These are phyloP conservation scores for Antheraea yamamai DNA, from an alignment of 2,888 invertebrate genomes.

Conservation along the genomic window DNA sequence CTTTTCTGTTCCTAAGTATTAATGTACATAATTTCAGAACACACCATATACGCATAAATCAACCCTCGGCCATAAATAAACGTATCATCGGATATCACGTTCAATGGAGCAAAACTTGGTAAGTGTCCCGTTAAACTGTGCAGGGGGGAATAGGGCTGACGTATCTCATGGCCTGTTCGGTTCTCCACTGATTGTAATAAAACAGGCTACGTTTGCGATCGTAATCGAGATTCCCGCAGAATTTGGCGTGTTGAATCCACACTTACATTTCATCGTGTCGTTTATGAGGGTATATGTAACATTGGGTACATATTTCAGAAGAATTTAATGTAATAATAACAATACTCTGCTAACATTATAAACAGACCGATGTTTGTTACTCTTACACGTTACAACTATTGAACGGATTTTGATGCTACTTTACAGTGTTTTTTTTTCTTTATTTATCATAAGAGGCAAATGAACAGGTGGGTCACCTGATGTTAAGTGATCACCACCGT, in stretches of 20 bases:
- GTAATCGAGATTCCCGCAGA: not conserved
- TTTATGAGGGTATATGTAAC: not conserved
- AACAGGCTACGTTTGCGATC: not conserved
- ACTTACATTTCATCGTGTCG: not conserved
- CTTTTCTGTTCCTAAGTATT: not conserved
- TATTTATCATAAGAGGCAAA: too few species aligned
- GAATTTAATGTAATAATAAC: not conserved
- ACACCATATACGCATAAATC: not conserved
- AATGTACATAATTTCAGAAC: not conserved
- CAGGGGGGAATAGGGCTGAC: not conserved
- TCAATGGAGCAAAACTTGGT: slow-evolving; percentile 9
- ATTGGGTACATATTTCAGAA: not conserved
- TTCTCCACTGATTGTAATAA: not conserved
- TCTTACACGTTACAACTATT: too few species aligned
- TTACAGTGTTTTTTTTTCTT: too few species aligned
- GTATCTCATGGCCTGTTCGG: not conserved
- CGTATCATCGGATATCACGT: slow-evolving; percentile 4
- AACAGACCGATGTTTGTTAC: too few species aligned
- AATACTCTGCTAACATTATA: not conserved
- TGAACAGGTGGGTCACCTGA: too few species aligned
- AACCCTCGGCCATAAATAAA: slow-evolving; percentile 1
- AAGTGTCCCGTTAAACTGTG: not conserved
- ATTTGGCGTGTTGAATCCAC: not conserved
- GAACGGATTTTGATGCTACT: too few species aligned
- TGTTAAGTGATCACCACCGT: too few species aligned